A percentile compares a stretch with the other conserved stretches of the same genome.
Evolutionary conservation across 2,113 vertebrate species (phyloP).

Genomic region (Phocoena phocoena): DNA sequence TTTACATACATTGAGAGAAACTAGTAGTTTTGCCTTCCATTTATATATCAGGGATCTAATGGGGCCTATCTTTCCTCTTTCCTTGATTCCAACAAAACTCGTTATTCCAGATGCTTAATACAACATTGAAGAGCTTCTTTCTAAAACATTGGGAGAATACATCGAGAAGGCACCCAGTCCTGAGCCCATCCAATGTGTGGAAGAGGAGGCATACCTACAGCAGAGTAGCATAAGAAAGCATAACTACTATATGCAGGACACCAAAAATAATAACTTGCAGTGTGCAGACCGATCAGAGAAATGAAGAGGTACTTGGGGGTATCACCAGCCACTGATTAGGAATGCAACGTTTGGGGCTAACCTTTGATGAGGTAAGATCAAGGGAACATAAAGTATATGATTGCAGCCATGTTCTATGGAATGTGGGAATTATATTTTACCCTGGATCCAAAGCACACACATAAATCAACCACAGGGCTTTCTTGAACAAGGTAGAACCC

Average conservation of each 20-base stretch:
- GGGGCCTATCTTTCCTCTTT: background rate
- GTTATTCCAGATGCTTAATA: background rate
- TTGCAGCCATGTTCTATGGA: slow-evolving; percentile 23
- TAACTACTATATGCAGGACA: slow-evolving; percentile 45
- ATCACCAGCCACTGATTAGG: slow-evolving; percentile 52
- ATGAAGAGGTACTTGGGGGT: slow-evolving; percentile 16
- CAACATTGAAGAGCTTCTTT: background rate
- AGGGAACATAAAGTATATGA: background rate
- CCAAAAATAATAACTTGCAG: slow-evolving; percentile 50
- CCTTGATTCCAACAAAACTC: background rate
- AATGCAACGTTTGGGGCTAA: slow-evolving; percentile 7
- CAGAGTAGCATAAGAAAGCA: background rate
- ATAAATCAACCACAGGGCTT: background rate
- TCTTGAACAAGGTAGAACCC: background rate
- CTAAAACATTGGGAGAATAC: background rate
- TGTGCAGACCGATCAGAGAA: slow-evolving; percentile 39
- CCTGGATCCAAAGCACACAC: background rate
- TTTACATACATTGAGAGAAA: background rate
- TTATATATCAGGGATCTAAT: background rate
- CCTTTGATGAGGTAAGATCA: slow-evolving; percentile 64
- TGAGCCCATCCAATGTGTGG: background rate
- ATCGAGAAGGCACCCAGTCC: background rate
- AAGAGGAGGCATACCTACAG: background rate
- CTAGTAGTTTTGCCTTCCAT: background rate
- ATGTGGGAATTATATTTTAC: slow-evolving; percentile 56